These are phyloP conservation scores for Nothobranchius furzeri DNA, from an alignment of 2,113 vertebrate species.

Conservation along the genomic window DNA sequence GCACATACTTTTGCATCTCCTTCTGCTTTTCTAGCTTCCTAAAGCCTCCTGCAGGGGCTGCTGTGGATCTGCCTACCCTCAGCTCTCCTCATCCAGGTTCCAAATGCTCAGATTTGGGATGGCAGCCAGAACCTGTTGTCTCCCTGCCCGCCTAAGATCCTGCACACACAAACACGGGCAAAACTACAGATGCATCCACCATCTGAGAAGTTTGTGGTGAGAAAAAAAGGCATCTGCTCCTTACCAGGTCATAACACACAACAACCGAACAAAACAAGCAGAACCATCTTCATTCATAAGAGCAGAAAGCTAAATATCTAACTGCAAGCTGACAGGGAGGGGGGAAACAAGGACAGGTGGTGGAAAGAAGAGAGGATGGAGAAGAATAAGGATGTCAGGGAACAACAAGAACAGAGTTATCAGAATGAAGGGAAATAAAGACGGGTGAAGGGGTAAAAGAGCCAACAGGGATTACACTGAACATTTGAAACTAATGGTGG, in stretches of 20 bases:
- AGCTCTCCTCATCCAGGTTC: conserved; percentile 26
- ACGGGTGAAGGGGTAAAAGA: neutral
- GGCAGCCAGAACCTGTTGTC: conserved; percentile 60
- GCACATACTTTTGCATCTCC: neutral
- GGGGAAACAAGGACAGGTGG: conserved; percentile 56
- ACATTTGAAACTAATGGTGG: conserved; percentile 17
- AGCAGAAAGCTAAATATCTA: conserved; percentile 21
- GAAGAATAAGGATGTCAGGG: neutral
- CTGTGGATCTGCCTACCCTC: conserved; percentile 74
- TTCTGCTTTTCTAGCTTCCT: conserved; percentile 34
- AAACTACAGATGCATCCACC: conserved; percentile 18
- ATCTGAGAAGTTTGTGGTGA: conserved; percentile 35
- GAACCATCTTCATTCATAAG: conserved; percentile 45
- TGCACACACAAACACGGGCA: conserved; percentile 22
- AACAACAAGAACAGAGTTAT: neutral
- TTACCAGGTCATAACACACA: conserved; percentile 59
- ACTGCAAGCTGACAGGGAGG: conserved; percentile 41
- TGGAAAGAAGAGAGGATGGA: conserved; percentile 15
- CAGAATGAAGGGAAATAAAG: neutral
- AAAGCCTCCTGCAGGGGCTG: conserved; percentile 79
- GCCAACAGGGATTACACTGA: conserved; percentile 6
- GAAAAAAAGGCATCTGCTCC: conserved; percentile 27
- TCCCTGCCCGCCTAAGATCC: conserved; percentile 53
- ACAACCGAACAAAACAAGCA: conserved; percentile 45
- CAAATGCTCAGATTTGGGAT: conserved; percentile 44